Conservation (phyloP, 2,888 invertebrate species). For the Meteorus cinctellus region DNA sequence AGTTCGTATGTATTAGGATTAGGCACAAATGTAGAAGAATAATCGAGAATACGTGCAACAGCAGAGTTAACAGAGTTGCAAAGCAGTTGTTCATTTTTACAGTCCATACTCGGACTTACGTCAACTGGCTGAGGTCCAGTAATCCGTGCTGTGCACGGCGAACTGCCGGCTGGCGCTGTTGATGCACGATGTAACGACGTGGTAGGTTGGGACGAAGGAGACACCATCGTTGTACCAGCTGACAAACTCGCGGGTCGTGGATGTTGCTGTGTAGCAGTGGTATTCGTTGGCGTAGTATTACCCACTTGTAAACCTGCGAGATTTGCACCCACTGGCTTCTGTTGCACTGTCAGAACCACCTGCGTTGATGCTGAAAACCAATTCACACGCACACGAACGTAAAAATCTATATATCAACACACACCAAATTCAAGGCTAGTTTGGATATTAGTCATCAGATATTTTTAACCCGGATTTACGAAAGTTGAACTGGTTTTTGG, state of each 20-base stretch:
- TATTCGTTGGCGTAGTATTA: slow-evolving; percentile 21
- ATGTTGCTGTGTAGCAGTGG: slow-evolving; percentile 65
- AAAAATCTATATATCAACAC: background rate
- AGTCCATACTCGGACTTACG: slow-evolving; percentile 77
- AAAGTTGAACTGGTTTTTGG: background rate
- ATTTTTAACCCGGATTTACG: slow-evolving; percentile 50
- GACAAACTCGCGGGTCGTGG: slow-evolving; percentile 73
- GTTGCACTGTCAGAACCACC: slow-evolving; percentile 82
- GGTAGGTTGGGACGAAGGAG: slow-evolving; percentile 64
- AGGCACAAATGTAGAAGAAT: slow-evolving; percentile 32
- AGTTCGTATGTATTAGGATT: slow-evolving; percentile 21
- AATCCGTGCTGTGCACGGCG: slow-evolving; percentile 80
- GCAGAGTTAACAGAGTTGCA: slow-evolving; percentile 30
- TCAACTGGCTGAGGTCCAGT: slow-evolving; percentile 92
- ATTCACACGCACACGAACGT: background rate
- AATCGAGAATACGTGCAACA: slow-evolving; percentile 31
- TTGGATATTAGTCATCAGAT: slow-evolving; percentile 55
- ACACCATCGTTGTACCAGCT: slow-evolving; percentile 63
- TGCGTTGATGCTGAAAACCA: slow-evolving; percentile 77
- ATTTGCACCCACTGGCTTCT: slow-evolving; percentile 69
- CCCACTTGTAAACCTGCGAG: slow-evolving; percentile 62
- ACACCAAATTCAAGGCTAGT: slow-evolving; percentile 8
- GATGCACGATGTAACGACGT: slow-evolving; percentile 71
- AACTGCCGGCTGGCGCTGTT: slow-evolving; percentile 73
- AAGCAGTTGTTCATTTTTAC: slow-evolving; percentile 22